A percentile compares a stretch with the other conserved stretches of the same genome.
Conservation (phyloP, 2,888 invertebrate genomes). For the Zele albiditarsus region DNA sequence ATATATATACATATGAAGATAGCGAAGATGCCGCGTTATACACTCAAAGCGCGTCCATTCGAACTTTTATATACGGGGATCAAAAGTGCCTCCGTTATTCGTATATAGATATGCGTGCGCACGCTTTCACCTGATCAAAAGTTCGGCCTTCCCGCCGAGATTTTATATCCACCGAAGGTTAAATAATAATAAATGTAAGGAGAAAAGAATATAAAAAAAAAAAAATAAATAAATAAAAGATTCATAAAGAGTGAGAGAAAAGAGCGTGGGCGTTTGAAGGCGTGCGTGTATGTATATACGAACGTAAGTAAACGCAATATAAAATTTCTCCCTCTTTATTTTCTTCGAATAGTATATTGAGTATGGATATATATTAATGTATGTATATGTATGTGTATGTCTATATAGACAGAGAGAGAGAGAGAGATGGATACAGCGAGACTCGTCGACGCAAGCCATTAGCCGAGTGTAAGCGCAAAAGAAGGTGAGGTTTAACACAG, state of each 20-base stretch:
- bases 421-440: conserved; percentile 18
- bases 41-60: conserved; percentile 25
- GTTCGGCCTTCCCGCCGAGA: conserved; percentile 17
- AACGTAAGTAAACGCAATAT: conserved; percentile 37
- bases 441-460: conserved; percentile 11
- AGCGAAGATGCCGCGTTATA: conserved; percentile 21
- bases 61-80: conserved; percentile 30
- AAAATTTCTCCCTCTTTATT: conserved; percentile 28
- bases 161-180: conserved; percentile 21
- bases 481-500: conserved; percentile 35
- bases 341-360: neutral
- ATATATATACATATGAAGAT: conserved; percentile 1
- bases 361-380: neutral
- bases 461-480: conserved; percentile 34
- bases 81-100: conserved; percentile 41
- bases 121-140: conserved; percentile 37
- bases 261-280: conserved; percentile 28
- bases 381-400: neutral
- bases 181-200: conserved; percentile 2
- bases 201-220: neutral
- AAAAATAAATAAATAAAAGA: no score
- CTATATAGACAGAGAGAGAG: conserved; percentile 12
- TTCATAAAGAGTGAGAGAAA: neutral
- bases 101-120: conserved; percentile 12
- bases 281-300: conserved; percentile 13